A percentile compares a stretch with the other conserved stretches of the same genome.
phyloP scores from a whole-genome alignment of 2,113 vertebrate genomes.

The Sander lucioperca region DNA sequence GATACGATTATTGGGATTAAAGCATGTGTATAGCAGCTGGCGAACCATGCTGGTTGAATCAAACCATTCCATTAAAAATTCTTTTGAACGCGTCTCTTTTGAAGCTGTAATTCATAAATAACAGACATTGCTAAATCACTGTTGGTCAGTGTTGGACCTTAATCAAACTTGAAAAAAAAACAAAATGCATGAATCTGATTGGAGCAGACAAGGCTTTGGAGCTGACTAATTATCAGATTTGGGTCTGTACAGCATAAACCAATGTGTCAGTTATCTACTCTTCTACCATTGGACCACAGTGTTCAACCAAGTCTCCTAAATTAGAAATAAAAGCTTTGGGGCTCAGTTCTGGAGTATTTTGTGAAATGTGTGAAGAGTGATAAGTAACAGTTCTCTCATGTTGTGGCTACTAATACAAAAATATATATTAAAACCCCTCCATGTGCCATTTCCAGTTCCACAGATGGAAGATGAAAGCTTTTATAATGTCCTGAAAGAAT shows the following conservation, averaged over 20 bases:
- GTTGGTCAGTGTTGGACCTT: background rate
- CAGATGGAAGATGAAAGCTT: slow-evolving; percentile 2
- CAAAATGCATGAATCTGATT: slow-evolving; percentile 12
- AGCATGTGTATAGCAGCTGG: background rate
- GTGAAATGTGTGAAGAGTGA: background rate
- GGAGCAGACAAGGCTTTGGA: background rate
- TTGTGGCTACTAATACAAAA: background rate
- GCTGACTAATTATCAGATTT: slow-evolving; percentile 10
- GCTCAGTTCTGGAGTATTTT: background rate
- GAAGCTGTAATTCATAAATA: slow-evolving; percentile 10
- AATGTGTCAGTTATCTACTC: background rate
- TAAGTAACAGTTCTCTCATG: background rate
- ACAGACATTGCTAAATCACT: slow-evolving; percentile 16
- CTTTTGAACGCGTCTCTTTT: slow-evolving; percentile 16
- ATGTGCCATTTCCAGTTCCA: background rate
- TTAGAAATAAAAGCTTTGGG: background rate
- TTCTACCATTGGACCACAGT: background rate
- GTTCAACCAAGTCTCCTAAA: background rate
- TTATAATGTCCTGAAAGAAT: slow-evolving; percentile 17
- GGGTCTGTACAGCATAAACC: background rate
- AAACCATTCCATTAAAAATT: slow-evolving; percentile 2
- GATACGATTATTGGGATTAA: slow-evolving; percentile 38
- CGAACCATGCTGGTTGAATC: background rate
- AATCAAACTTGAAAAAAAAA: background rate
- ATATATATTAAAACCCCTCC: background rate